A percentile compares a stretch with the other conserved stretches of the same genome.
These are phyloP conservation scores for Phymorhynchus buccinoides DNA, from an alignment of 1,140 invertebrate species.

Conservation along the genomic window DNA sequence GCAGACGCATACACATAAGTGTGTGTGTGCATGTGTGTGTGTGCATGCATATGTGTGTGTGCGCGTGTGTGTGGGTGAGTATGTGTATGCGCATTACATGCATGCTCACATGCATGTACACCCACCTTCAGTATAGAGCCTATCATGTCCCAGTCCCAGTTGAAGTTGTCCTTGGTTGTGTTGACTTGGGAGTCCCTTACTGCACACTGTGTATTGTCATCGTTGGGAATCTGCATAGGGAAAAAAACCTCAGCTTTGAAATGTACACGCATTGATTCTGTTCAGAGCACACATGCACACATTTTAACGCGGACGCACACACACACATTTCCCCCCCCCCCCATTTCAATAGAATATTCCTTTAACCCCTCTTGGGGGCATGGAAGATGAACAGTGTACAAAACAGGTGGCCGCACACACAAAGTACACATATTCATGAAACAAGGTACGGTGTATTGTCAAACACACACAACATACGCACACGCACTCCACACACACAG, in stretches of 20 bases:
- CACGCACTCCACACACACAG: too few relatives aligned
- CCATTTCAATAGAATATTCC: too few relatives aligned
- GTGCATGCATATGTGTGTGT: too few relatives aligned
- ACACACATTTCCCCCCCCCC: not conserved
- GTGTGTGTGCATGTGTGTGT: too few relatives aligned
- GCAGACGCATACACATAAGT: too few relatives aligned
- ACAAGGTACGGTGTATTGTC: too few relatives aligned
- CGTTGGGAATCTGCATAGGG: constrained; percentile 62
- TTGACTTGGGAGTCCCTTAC: constrained; percentile 85
- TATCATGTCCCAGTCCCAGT: constrained; percentile 91
- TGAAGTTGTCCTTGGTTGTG: constrained; percentile 79
- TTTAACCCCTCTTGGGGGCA: too few relatives aligned
- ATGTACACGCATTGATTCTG: not conserved
- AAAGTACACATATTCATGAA: not conserved
- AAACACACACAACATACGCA: too few relatives aligned
- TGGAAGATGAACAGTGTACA: too few relatives aligned
- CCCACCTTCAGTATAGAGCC: constrained; percentile 83
- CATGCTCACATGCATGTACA: not conserved
- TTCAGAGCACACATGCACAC: not conserved
- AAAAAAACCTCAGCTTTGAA: not conserved
- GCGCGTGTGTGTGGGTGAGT: too few relatives aligned
- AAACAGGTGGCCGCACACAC: too few relatives aligned
- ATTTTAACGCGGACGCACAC: not conserved
- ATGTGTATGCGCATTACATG: too few relatives aligned
- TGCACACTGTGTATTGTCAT: constrained; percentile 77